phyloP scores from a whole-genome alignment of 2,888 invertebrate genomes.

The Lapara coniferarum region DNA sequence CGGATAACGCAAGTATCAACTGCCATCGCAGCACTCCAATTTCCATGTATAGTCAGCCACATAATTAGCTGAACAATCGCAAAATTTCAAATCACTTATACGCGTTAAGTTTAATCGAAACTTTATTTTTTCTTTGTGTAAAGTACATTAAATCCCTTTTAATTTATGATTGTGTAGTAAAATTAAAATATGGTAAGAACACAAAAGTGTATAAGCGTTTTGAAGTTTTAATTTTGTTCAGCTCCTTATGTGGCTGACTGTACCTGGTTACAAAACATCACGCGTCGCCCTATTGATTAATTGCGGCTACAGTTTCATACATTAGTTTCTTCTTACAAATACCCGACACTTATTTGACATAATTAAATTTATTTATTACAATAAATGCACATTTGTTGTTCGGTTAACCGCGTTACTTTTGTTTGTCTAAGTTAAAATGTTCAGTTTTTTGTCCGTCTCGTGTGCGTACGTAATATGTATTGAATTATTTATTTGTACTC shows the following conservation, averaged over 20 bases:
- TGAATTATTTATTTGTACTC: slow-evolving; percentile 53
- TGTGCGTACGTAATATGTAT: slow-evolving; percentile 35
- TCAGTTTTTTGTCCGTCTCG: slow-evolving; percentile 35
- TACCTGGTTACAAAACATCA: background rate
- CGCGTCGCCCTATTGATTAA: slow-evolving; percentile 13
- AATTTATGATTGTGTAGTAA: too few relatives aligned
- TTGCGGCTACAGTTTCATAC: slow-evolving; percentile 16
- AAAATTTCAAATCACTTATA: too few relatives aligned
- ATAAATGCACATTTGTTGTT: slow-evolving; percentile 21
- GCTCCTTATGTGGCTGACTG: too few relatives aligned
- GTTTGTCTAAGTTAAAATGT: slow-evolving; percentile 34
- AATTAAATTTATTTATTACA: slow-evolving; percentile 25
- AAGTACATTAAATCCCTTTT: too few relatives aligned
- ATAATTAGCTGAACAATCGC: too few relatives aligned
- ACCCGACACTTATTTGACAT: slow-evolving; percentile 17
- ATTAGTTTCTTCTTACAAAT: slow-evolving; percentile 9
- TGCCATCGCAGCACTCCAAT: background rate
- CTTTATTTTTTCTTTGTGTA: too few relatives aligned
- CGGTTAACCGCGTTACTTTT: slow-evolving; percentile 33
- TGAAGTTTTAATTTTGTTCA: too few relatives aligned
- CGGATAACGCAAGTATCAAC: background rate
- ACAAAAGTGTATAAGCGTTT: too few relatives aligned
- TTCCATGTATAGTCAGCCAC: too few relatives aligned
- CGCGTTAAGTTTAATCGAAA: too few relatives aligned
- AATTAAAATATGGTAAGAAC: too few relatives aligned